Evolutionary conservation across 64 coral and sea anemone genomes (phyloP).

Genomic region (Montipora cactus): DNA sequence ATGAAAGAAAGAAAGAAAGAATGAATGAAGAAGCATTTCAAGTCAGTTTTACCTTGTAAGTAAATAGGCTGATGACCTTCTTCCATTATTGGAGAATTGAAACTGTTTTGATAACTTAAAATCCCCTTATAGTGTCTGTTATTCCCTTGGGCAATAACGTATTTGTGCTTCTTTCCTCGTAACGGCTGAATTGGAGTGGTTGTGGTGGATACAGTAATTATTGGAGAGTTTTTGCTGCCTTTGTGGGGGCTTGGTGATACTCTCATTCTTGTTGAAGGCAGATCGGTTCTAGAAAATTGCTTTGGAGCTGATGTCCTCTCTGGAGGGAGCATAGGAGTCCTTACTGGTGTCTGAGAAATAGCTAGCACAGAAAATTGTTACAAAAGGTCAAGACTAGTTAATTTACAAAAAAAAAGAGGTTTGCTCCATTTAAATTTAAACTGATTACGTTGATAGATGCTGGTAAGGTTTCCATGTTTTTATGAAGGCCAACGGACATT

Average conservation of each 20-base stretch:
- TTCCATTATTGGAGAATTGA: neutral
- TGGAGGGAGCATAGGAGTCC: neutral
- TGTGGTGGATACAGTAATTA: conserved; percentile 55
- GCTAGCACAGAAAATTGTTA: neutral
- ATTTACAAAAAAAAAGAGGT: too few relatives aligned
- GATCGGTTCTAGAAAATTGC: neutral
- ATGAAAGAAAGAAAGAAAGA: too few relatives aligned
- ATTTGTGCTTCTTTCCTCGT: conserved; percentile 48
- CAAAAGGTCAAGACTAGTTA: neutral
- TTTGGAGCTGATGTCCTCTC: conserved; percentile 1
- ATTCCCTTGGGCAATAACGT: conserved; percentile 71
- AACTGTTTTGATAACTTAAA: neutral
- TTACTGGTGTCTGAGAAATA: neutral
- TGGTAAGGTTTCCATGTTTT: too few relatives aligned
- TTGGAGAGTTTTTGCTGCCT: conserved; percentile 30
- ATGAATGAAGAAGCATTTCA: neutral
- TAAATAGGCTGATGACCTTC: conserved; percentile 63
- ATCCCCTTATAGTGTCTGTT: conserved; percentile 28
- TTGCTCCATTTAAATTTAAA: too few relatives aligned
- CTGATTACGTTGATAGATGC: too few relatives aligned
- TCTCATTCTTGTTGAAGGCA: conserved; percentile 45
- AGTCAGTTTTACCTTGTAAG: conserved; percentile 39
- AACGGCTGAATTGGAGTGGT: conserved; percentile 52
- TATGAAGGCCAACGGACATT: too few relatives aligned
- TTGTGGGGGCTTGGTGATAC: conserved; percentile 53